Evolutionary conservation across 1,140 invertebrate genomes (phyloP), one percentile per base, ranked within the genome.

Genomic region (Drosophila cardini): DNA sequence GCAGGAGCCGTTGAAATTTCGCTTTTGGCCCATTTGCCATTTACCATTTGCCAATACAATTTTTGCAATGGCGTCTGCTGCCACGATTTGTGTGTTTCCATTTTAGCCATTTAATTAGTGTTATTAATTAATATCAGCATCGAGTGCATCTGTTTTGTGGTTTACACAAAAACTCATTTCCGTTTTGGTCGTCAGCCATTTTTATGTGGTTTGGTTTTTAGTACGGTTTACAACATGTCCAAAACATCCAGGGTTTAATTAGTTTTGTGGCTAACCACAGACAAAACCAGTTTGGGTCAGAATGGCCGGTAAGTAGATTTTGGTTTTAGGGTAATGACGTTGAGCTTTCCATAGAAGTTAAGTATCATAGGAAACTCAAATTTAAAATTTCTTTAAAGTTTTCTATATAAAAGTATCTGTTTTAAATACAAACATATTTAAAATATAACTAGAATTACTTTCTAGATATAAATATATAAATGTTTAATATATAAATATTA

Each of bases 1-100:
- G 83, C 83, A 86, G 83, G 79, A 86, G 83, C 83, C 83, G 83
- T 83, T 87, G 83, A 87, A 86, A 69, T 79, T 86, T 83, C 53
- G 75, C 70, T 53, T 78, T 74, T 70, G 58, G 40, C 45, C 32
- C 21, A 26, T 18, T 46, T 55, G 52, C 61, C 32, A 76, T n/a
- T n/a, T n/a, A n/a, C 32, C 21, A 26, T 18, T 46, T 55, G 52
- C 61, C 32, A 76, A 61, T 83, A 69, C 76, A 83, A 61, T 83
- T 79, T 79, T 64, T 53, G 74, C 63, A 68, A 58, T 60, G 67
- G 53, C 58, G 58, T 42, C 43, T 58, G 16, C 50, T 42, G 26
- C 36, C 61, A 18, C 65, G 42, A 26, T 26, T 26, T 26, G 21
- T 26, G 5, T 26, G 21, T 26, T 26, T 26, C 21, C 21, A 26